Evolutionary conservation across 2,797 vertebrate genomes (phyloP).

Genomic region (Cyclopterus lumpus): DNA sequence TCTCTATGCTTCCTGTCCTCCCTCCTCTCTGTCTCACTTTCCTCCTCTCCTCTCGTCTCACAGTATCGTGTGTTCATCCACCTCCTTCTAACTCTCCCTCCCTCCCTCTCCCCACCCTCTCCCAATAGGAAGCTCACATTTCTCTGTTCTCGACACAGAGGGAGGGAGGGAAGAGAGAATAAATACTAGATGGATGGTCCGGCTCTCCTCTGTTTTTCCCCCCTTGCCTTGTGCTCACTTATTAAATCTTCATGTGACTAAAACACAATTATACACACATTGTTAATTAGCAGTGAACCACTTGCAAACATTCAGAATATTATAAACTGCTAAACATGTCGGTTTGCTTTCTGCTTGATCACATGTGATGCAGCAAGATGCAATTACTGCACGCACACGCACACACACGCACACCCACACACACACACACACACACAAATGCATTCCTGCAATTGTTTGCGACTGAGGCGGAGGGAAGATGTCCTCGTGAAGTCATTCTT

Average conservation of each 20-base stretch:
- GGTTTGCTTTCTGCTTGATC: constrained; percentile 2
- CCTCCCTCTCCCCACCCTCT: constrained; percentile 27
- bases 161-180: constrained; percentile 35
- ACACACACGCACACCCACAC: neutral
- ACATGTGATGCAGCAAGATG: neutral
- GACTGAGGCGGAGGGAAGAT: neutral
- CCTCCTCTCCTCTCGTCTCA: constrained; percentile 56
- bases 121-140: constrained; percentile 76
- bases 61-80: constrained; percentile 63
- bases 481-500: neutral
- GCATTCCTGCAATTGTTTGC: constrained; percentile 12
- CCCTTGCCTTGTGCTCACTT: constrained; percentile 4
- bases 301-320: neutral
- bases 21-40: constrained; percentile 54
- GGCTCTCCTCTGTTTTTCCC: constrained; percentile 28
- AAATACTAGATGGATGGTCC: constrained; percentile 43
- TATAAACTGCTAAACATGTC: neutral
- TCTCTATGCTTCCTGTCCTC: constrained; percentile 35
- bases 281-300: neutral
- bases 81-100: constrained; percentile 58
- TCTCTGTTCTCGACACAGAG: constrained; percentile 58
- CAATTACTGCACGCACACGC: neutral
- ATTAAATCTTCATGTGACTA: constrained; percentile 8
- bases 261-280: neutral
- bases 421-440: neutral